Percentiles rank a stretch among this genome's conserved stretches.
Evolutionary conservation across 2,797 vertebrate species (phyloP).

Genomic region (Ceryle rudis): DNA sequence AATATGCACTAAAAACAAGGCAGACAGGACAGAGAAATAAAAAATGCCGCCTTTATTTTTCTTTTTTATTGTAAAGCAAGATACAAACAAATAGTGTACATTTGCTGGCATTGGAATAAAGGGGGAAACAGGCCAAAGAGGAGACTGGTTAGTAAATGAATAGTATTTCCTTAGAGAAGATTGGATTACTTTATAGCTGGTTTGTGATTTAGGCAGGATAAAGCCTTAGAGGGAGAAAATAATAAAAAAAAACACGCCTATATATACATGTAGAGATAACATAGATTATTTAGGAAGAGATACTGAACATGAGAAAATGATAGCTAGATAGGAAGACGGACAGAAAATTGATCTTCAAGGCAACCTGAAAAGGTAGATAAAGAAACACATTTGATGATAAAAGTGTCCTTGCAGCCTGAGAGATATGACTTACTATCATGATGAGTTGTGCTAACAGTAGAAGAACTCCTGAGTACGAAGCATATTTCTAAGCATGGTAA

Average conservation of each 20-base stretch:
- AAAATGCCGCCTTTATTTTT: background rate
- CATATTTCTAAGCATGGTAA: background rate
- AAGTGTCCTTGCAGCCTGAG: background rate
- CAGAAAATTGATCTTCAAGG: slow-evolving; percentile 1
- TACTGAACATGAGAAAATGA: background rate
- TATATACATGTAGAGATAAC: background rate
- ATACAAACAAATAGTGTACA: background rate
- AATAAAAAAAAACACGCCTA: background rate
- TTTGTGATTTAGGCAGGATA: background rate
- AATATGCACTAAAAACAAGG: background rate
- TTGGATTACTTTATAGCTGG: background rate
- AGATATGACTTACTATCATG: background rate
- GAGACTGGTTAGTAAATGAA: background rate
- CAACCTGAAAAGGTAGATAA: slow-evolving; percentile 8
- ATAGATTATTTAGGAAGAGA: background rate
- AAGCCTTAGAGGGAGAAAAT: background rate
- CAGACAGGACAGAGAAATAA: background rate
- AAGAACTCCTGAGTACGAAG: background rate
- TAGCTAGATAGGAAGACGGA: background rate
- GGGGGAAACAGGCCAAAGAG: background rate
- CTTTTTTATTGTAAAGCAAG: background rate
- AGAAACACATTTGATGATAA: background rate
- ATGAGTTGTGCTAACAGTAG: background rate
- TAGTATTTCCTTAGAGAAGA: background rate
- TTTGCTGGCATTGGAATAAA: background rate